Conservation (phyloP, 1,140 invertebrate species). For the Megathymus violae region DNA sequence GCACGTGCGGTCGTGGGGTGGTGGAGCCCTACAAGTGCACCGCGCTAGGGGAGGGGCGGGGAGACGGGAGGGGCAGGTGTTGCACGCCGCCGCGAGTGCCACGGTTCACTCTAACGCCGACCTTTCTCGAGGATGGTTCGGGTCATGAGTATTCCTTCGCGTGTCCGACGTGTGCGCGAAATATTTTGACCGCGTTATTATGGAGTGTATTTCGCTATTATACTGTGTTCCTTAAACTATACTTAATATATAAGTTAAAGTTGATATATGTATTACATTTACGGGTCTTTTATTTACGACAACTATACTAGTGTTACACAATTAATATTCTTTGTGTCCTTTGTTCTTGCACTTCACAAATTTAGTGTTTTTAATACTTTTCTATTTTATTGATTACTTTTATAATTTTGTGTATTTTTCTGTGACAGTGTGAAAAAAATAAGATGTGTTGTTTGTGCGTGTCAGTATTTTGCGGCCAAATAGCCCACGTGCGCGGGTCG, state of each 20-base stretch:
- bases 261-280: no score
- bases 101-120: conserved; percentile 54
- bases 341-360: conserved; percentile 15
- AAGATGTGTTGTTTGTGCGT: conserved; percentile 61
- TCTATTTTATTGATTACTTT: conserved; percentile 28
- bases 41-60: conserved; percentile 40
- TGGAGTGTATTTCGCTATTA: no score
- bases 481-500: conserved; percentile 74
- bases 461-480: conserved; percentile 37
- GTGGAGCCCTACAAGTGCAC: conserved; percentile 75
- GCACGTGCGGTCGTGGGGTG: conserved; percentile 51
- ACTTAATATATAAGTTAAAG: no score
- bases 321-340: no score
- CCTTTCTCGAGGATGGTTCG: conserved; percentile 47
- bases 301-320: no score
- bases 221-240: no score
- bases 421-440: conserved; percentile 44
- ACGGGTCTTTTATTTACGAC: no score
- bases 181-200: no score
- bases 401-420: conserved; percentile 22
- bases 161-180: conserved; percentile 32
- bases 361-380: conserved; percentile 23
- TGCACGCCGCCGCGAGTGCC: conserved; percentile 53
- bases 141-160: not conserved
- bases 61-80: conserved; percentile 70